Conservation (phyloP, 2,113 vertebrate genomes). For the Podarcis raffonei region DNA sequence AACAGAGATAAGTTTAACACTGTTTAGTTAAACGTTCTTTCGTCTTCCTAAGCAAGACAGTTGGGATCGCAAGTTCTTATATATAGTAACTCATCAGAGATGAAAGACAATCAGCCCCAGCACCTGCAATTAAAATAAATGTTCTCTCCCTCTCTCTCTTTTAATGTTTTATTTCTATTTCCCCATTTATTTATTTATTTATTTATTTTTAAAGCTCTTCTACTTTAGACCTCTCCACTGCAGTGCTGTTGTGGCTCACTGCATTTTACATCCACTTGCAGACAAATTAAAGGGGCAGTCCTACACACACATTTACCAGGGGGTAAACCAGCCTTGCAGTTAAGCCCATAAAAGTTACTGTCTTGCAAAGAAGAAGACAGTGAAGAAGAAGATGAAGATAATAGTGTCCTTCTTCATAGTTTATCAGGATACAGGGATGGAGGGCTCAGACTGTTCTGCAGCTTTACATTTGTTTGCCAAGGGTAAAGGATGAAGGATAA, state of each 20-base stretch:
- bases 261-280: neutral
- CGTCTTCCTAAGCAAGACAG: neutral
- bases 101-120: neutral
- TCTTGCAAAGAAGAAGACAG: neutral
- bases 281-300: accelerated
- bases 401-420: no score
- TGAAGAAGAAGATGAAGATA: no score
- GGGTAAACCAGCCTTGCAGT: neutral
- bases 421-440: no score
- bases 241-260: neutral
- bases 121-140: neutral
- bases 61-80: neutral
- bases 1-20: neutral
- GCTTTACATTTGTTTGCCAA: no score
- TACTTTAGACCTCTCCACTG: neutral
- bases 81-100: neutral
- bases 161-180: neutral
- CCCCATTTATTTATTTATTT: neutral
- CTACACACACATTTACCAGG: neutral
- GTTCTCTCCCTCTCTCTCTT: neutral
- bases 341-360: neutral
- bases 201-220: neutral
- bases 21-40: neutral
- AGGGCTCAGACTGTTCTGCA: no score
- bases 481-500: no score